These are phyloP conservation scores for Augochlora pura DNA, from an alignment of 1,140 invertebrate species.

Conservation along the genomic window DNA sequence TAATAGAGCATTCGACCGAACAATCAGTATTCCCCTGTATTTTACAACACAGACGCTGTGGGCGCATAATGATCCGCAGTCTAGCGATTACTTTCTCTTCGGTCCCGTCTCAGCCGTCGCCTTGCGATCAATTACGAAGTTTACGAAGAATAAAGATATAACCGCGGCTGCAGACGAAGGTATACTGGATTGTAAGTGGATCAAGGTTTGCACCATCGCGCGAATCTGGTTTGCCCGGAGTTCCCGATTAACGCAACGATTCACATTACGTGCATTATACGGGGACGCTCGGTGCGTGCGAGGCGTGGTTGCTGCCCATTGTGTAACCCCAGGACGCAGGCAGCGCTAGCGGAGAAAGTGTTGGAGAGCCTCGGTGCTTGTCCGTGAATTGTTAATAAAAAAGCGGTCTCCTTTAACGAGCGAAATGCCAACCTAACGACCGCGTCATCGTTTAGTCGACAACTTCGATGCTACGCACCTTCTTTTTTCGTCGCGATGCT, in stretches of 20 bases:
- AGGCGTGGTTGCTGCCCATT: constrained; percentile 63
- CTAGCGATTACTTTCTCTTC: too few species aligned
- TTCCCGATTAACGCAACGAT: constrained; percentile 59
- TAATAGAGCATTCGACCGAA: too few species aligned
- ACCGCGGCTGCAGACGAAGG: constrained; percentile 36
- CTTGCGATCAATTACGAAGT: not conserved
- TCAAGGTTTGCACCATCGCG: constrained; percentile 71
- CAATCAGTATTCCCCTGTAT: too few species aligned
- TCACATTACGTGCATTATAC: constrained; percentile 62
- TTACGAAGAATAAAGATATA: not conserved
- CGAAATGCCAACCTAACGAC: not conserved
- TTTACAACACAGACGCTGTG: too few species aligned
- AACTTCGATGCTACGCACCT: not conserved
- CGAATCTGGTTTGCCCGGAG: constrained; percentile 66
- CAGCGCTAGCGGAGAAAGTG: constrained; percentile 61
- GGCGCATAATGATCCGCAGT: too few species aligned
- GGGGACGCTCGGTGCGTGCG: constrained; percentile 17
- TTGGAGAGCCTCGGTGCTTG: constrained; percentile 25
- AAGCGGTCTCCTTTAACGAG: constrained; percentile 19
- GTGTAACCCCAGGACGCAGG: constrained; percentile 55
- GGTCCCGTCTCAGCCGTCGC: too few species aligned
- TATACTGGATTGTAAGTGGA: constrained; percentile 65
- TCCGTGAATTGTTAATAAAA: constrained; percentile 49
- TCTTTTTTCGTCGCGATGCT: not conserved
- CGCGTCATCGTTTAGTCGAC: not conserved